phyloP scores from a whole-genome alignment of 1,140 invertebrate genomes.

The Drosophila pectinifera region DNA sequence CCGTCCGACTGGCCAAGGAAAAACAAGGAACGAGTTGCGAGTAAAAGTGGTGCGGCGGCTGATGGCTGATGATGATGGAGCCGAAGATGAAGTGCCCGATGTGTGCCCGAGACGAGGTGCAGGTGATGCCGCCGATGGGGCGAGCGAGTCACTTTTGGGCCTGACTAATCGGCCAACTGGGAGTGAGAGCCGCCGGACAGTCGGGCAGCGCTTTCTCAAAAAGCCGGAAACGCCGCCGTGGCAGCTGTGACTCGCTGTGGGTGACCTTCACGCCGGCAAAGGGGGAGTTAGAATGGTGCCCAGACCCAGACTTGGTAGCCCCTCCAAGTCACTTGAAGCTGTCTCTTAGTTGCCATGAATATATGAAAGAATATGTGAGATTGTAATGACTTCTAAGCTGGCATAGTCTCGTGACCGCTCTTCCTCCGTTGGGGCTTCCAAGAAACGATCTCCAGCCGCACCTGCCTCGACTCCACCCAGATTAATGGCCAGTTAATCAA shows the following conservation, averaged over 20 bases:
- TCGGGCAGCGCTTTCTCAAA: conserved; percentile 60
- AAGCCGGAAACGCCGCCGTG: conserved; percentile 51
- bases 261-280: conserved; percentile 37
- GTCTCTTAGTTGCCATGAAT: too few species aligned
- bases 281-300: too few species aligned
- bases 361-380: too few species aligned
- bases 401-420: conserved; percentile 1
- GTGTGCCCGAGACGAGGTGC: not conserved
- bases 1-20: conserved; percentile 30
- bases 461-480: conserved; percentile 3
- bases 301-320: too few species aligned
- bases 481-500: conserved; percentile 44
- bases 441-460: not conserved
- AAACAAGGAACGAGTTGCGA: conserved; percentile 24
- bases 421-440: not conserved
- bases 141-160: conserved; percentile 21
- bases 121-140: not conserved
- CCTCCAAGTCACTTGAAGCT: too few species aligned
- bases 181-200: conserved; percentile 60
- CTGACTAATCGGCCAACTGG: conserved; percentile 64
- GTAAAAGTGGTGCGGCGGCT: conserved; percentile 35
- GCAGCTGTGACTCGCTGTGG: not conserved
- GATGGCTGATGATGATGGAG: not conserved
- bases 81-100: not conserved
- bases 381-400: too few species aligned